These are phyloP conservation scores for Heliconius hermathena DNA, from an alignment of 1,140 invertebrate species.

Conservation along the genomic window DNA sequence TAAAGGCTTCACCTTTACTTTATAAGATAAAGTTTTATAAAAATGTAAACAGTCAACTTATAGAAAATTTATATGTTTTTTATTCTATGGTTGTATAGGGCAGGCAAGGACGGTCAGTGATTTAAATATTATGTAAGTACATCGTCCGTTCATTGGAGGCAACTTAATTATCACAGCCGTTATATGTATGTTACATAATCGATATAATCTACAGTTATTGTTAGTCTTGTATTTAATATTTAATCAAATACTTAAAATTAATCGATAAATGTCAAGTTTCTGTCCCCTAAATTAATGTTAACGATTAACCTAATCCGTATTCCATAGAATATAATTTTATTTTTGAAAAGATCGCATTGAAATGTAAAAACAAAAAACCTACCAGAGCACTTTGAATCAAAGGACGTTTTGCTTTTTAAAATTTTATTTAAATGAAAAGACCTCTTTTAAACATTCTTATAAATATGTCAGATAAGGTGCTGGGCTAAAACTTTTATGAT, in stretches of 20 bases:
- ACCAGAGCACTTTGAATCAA: too few species aligned
- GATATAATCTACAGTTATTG: background rate
- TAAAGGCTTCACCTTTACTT: background rate
- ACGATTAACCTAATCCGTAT: too few species aligned
- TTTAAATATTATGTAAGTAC: background rate
- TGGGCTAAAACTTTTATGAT: too few species aligned
- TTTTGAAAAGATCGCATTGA: too few species aligned
- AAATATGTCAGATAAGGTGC: too few species aligned
- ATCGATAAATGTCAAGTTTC: too few species aligned
- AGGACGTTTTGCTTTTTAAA: too few species aligned
- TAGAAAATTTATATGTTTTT: background rate
- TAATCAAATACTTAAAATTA: background rate
- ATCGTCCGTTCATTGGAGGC: background rate
- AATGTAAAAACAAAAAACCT: too few species aligned
- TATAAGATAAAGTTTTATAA: background rate
- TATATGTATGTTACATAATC: background rate
- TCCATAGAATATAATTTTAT: too few species aligned
- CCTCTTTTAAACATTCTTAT: too few species aligned
- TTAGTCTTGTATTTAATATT: background rate
- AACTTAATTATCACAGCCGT: slow-evolving; percentile 4
- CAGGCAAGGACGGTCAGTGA: background rate
- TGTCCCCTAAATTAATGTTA: too few species aligned
- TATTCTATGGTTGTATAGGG: background rate
- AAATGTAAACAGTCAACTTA: background rate
- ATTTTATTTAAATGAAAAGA: too few species aligned